Base-by-base conservation (phyloP, 2,113 vertebrate species). In the Butorides virescens region DNA sequence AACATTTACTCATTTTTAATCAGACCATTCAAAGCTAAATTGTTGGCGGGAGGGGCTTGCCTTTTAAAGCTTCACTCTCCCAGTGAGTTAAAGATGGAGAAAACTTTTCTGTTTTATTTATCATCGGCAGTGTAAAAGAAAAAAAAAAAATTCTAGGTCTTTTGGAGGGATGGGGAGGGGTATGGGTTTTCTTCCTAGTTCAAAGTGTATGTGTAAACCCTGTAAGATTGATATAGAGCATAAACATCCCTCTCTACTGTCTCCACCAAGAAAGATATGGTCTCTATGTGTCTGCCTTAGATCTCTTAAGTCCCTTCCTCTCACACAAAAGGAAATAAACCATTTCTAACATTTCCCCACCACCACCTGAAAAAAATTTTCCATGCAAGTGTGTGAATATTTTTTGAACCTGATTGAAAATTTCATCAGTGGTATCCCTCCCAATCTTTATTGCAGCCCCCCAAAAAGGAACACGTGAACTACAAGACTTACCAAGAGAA, bases 401-500 rank as follows among this genome's bases (percentile, higher is more conserved):
- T 68, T 92, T 70, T 85, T 85, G 6, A 91, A 75, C 12, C 7
- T 52, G 10, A 68, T 61, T 72, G n/a, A 90, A 86, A 74, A 80
- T 71, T 55, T 71, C 13, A 23, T 70, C 44, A 37, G 36, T 50
- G 32, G 2, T 75, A 37, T 67, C 30, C 6, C 27, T 92, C 56
- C 32, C 36, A 15, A 86, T 92, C 63, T 90, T 72, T 21, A 13
- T 92, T 97, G 71, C 94, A 99, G 99, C 98, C 99, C 65, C 99
- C 99, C 3, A 99, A 99, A 97, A 99, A 98, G 55, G 95, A 97
- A 52, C 98, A 98, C 2, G 26, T 99, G 68, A 99, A 99, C 97
- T 99, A 99, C 96, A 99, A 98, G 98, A 77, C 62, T 56, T 98
- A 98, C 62, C 99, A 99, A 97, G 97, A 99, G 91, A 98, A 98